Conservation (phyloP, 2,888 invertebrate genomes). For the Andrena hattorfiana region DNA sequence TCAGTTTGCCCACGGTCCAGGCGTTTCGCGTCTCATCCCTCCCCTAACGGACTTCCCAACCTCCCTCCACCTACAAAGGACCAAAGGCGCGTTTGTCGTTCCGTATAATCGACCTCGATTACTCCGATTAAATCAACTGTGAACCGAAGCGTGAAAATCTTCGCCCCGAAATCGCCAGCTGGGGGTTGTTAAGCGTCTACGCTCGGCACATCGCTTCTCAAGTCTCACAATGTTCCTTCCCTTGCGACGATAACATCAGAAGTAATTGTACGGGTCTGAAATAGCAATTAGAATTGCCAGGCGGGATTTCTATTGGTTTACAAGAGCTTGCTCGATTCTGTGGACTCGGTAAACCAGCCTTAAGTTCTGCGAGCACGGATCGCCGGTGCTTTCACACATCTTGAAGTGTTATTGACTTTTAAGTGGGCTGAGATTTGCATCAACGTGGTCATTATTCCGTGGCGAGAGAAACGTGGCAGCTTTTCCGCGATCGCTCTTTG, state of each 20-base stretch:
- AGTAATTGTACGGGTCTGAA: slow-evolving; percentile 27
- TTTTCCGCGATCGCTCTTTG: slow-evolving; percentile 28
- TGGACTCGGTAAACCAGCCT: slow-evolving; percentile 28
- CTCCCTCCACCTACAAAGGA: background rate
- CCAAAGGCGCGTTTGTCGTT: slow-evolving; percentile 10
- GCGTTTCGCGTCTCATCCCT: slow-evolving; percentile 13
- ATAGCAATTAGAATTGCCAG: slow-evolving; percentile 32
- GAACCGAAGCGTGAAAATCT: slow-evolving; percentile 63
- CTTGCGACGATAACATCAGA: slow-evolving; percentile 23
- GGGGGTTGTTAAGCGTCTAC: slow-evolving; percentile 21
- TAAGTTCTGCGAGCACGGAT: background rate
- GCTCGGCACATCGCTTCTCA: slow-evolving; percentile 21
- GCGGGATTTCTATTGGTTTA: slow-evolving; percentile 15
- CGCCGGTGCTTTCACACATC: slow-evolving; percentile 45
- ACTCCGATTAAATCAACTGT: slow-evolving; percentile 16
- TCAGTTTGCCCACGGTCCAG: slow-evolving; percentile 18
- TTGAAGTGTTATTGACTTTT: slow-evolving; percentile 53
- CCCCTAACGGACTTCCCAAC: background rate
- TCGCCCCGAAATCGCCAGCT: slow-evolving; percentile 38
- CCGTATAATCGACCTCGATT: slow-evolving; percentile 29
- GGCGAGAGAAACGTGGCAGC: slow-evolving; percentile 45
- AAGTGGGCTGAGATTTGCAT: slow-evolving; percentile 68
- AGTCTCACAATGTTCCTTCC: slow-evolving; percentile 7
- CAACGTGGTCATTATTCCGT: slow-evolving; percentile 60
- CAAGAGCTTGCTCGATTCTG: slow-evolving; percentile 6